Percentiles rank a stretch among this genome's conserved stretches.
Conservation (phyloP, 2,113 vertebrate genomes). For the Cygnus atratus region DNA sequence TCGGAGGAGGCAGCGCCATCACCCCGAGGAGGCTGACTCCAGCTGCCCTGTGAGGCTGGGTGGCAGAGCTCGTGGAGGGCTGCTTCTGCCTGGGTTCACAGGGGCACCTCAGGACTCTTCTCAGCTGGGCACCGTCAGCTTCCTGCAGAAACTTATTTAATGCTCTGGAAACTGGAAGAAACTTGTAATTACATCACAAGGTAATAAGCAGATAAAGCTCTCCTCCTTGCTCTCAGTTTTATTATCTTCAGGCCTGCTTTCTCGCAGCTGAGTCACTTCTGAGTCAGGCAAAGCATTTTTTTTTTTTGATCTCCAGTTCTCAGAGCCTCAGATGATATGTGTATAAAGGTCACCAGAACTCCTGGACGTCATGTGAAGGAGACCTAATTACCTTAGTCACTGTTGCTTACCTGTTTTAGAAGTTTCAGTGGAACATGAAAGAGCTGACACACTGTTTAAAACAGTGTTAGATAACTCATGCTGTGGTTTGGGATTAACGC, state of each 20-base stretch:
- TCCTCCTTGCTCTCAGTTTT: neutral
- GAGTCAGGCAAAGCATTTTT: slow-evolving; percentile 13
- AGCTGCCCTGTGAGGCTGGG: neutral
- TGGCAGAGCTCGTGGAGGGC: neutral
- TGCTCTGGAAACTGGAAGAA: neutral
- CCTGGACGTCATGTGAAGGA: neutral
- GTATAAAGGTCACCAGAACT: slow-evolving; percentile 48
- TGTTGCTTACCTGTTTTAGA: neutral
- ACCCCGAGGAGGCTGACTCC: neutral
- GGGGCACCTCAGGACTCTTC: neutral
- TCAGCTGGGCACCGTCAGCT: neutral
- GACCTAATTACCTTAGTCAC: slow-evolving; percentile 20
- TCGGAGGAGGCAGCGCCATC: neutral
- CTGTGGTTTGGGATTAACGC: neutral
- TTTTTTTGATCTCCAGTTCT: slow-evolving; percentile 27
- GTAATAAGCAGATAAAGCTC: neutral
- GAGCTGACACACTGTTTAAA: neutral
- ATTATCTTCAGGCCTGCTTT: slow-evolving; percentile 33
- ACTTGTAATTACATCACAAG: neutral
- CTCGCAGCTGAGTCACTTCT: slow-evolving; percentile 33
- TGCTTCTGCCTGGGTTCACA: neutral
- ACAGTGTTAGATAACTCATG: neutral
- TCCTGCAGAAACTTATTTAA: neutral
- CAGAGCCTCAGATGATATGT: neutral
- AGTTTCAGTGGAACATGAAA: neutral